These are phyloP conservation scores for Lasioglossum calceatum DNA, from an alignment of 2,888 invertebrate genomes.

Conservation along the genomic window DNA sequence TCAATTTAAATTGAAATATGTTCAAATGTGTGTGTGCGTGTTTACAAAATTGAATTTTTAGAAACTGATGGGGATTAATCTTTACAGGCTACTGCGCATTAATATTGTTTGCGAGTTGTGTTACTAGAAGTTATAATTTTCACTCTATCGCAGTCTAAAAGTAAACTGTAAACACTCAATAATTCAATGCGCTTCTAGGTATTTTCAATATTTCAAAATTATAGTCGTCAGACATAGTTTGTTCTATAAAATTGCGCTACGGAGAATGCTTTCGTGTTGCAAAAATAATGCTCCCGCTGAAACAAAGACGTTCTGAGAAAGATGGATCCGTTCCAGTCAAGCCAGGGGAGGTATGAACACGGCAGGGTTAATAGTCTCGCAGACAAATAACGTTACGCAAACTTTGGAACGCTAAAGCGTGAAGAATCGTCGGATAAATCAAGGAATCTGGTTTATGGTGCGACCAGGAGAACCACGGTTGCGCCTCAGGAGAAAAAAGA, in stretches of 20 bases:
- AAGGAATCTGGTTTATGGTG: conserved; percentile 6
- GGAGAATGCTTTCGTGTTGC: background rate
- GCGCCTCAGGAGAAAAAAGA: conserved; percentile 6
- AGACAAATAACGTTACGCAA: conserved; percentile 6
- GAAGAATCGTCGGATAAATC: conserved; percentile 6
- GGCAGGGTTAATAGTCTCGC: conserved; percentile 6
- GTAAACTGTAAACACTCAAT: background rate
- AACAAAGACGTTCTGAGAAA: background rate
- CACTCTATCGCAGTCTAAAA: background rate
- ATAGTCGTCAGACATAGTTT: background rate
- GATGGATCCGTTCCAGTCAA: background rate
- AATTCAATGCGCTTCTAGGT: background rate
- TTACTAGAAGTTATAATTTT: background rate
- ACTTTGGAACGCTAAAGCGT: conserved; percentile 6
- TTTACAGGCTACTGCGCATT: too few species aligned
- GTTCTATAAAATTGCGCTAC: background rate
- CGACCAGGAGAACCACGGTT: background rate
- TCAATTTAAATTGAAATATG: background rate
- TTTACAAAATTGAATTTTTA: background rate
- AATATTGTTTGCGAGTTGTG: too few species aligned
- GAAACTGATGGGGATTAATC: background rate
- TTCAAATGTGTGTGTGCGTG: too few species aligned
- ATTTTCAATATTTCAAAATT: background rate
- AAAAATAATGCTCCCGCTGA: background rate
- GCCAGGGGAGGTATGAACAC: conserved; percentile 1